These are phyloP conservation scores for Eupithecia abbreviata DNA, from an alignment of 2,888 invertebrate genomes.

Conservation along the genomic window DNA sequence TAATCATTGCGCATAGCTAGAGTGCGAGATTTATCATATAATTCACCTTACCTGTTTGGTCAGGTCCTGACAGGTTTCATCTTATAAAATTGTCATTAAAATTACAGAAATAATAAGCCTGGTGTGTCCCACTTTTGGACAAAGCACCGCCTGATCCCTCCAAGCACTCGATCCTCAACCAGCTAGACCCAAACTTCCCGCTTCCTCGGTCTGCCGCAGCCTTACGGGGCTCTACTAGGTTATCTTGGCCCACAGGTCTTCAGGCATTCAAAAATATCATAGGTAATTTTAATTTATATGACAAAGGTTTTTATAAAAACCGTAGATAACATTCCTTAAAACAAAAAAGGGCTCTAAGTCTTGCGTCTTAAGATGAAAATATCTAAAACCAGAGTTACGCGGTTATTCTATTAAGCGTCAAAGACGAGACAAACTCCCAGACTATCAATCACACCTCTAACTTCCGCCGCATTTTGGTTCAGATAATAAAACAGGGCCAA, in stretches of 20 bases:
- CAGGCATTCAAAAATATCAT: neutral
- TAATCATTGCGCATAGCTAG: constrained; percentile 24
- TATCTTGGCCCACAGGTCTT: no score
- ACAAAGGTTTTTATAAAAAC: neutral
- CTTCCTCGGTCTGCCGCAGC: no score
- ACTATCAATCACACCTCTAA: constrained; percentile 51
- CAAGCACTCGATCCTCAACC: no score
- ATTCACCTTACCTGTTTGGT: constrained; percentile 10
- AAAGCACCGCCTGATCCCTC: no score
- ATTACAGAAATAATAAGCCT: no score
- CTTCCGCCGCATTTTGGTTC: constrained; percentile 64
- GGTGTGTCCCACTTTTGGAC: no score
- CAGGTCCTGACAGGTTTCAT: neutral
- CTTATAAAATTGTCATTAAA: neutral
- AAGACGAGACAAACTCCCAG: constrained; percentile 21
- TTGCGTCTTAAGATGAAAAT: neutral
- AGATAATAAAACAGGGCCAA: constrained; percentile 67
- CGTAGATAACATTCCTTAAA: neutral
- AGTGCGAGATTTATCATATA: constrained; percentile 17
- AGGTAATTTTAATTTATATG: neutral
- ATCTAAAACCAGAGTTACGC: neutral
- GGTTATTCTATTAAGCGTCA: neutral
- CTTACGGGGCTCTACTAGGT: no score
- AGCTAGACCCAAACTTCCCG: no score
- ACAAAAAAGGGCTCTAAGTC: neutral